Evolutionary conservation across 2,797 vertebrate species (phyloP).

Genomic region (Neostethus bicornis): DNA sequence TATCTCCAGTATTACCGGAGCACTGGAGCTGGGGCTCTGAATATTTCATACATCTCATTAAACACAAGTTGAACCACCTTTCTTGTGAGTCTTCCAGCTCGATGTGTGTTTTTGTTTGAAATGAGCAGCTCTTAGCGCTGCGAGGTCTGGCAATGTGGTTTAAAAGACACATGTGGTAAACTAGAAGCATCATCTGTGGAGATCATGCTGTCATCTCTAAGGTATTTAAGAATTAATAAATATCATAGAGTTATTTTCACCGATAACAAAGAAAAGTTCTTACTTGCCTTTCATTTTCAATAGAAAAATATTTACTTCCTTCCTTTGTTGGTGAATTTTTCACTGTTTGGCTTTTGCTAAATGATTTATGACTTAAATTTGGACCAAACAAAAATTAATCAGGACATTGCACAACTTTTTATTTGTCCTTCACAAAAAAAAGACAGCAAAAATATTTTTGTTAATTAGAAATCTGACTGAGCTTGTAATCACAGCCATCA

Average conservation of each 20-base stretch:
- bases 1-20: slow-evolving; percentile 65
- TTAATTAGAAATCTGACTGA: slow-evolving; percentile 58
- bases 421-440: slow-evolving; percentile 35
- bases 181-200: not conserved
- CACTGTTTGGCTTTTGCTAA: not conserved
- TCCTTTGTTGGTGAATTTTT: not conserved
- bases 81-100: slow-evolving; percentile 27
- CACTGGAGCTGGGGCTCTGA: slow-evolving; percentile 45
- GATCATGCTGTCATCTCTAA: not conserved
- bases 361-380: not conserved
- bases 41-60: slow-evolving; percentile 67
- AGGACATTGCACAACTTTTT: slow-evolving; percentile 11
- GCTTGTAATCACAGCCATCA: slow-evolving; percentile 54
- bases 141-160: not conserved
- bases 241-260: too few relatives aligned
- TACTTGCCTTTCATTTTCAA: too few relatives aligned
- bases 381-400: not conserved
- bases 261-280: too few relatives aligned
- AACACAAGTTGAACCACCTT: slow-evolving; percentile 33
- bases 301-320: too few relatives aligned
- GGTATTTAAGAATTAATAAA: too few relatives aligned
- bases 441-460: slow-evolving; percentile 44
- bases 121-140: not conserved
- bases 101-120: slow-evolving; percentile 30
- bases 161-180: not conserved